Evolutionary conservation across 2,113 vertebrate species (phyloP).

Genomic region (Ciconia stormi): DNA sequence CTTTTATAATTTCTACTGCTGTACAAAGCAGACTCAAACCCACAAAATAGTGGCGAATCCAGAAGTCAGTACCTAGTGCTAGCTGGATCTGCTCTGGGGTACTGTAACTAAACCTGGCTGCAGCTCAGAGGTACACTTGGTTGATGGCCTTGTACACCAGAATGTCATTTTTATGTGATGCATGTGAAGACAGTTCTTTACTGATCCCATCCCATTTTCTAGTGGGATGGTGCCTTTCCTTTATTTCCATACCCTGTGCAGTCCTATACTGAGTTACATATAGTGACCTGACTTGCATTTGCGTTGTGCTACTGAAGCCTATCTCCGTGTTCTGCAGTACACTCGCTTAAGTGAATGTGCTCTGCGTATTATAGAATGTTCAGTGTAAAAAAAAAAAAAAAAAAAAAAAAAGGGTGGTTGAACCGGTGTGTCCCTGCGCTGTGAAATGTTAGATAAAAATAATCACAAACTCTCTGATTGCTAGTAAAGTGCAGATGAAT

Average conservation of each 20-base stretch:
- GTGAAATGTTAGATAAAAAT: not conserved
- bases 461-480: not conserved
- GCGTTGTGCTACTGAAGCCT: fast-evolving
- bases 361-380: not conserved
- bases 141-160: not conserved
- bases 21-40: not conserved
- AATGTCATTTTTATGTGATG: not conserved
- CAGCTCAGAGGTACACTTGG: not conserved
- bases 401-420: not conserved
- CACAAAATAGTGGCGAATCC: not conserved
- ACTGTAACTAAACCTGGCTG: conserved; percentile 28
- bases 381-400: not conserved
- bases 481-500: not conserved
- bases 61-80: not conserved
- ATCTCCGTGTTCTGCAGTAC: not conserved
- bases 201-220: not conserved
- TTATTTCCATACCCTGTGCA: not conserved
- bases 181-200: not conserved
- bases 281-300: not conserved
- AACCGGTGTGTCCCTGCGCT: not conserved
- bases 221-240: not conserved
- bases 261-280: fast-evolving
- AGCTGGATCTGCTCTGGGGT: not conserved
- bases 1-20: not conserved
- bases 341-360: not conserved